These are phyloP conservation scores for Apamea epomidion DNA, from an alignment of 2,888 invertebrate species.

Conservation along the genomic window DNA sequence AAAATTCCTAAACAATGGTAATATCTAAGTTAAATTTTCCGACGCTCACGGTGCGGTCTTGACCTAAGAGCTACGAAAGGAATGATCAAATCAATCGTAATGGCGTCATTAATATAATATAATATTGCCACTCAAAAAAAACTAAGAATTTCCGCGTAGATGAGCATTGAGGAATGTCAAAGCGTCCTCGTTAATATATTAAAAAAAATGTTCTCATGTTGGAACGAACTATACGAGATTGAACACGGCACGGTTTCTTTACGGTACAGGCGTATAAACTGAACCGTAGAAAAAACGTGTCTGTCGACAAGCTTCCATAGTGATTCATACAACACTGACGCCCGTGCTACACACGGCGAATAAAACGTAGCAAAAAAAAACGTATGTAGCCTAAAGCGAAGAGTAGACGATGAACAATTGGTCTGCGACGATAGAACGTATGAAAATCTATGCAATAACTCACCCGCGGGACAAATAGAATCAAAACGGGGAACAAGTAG, in stretches of 20 bases:
- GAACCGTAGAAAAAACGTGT: background rate
- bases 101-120: conserved; percentile 61
- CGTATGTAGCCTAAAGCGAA: background rate
- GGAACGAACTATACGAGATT: background rate
- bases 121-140: conserved; percentile 33
- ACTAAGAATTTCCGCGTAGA: conserved; percentile 36
- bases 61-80: conserved; percentile 74
- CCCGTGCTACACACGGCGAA: background rate
- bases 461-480: background rate
- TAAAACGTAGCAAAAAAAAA: background rate
- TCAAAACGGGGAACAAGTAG: too few species aligned
- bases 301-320: background rate
- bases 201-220: background rate
- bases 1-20: conserved; percentile 55
- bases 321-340: background rate
- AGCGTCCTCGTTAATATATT: background rate
- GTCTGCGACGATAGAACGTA: background rate
- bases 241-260: background rate
- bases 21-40: conserved; percentile 69
- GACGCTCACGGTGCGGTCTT: conserved; percentile 69
- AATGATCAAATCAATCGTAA: conserved; percentile 71
- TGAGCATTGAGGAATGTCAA: conserved; percentile 25
- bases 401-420: background rate
- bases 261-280: background rate
- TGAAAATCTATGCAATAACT: background rate